Percentiles rank a stretch among this genome's conserved stretches.
phyloP scores from a whole-genome alignment of 2,888 invertebrate species.

The Campaea margaritaria region DNA sequence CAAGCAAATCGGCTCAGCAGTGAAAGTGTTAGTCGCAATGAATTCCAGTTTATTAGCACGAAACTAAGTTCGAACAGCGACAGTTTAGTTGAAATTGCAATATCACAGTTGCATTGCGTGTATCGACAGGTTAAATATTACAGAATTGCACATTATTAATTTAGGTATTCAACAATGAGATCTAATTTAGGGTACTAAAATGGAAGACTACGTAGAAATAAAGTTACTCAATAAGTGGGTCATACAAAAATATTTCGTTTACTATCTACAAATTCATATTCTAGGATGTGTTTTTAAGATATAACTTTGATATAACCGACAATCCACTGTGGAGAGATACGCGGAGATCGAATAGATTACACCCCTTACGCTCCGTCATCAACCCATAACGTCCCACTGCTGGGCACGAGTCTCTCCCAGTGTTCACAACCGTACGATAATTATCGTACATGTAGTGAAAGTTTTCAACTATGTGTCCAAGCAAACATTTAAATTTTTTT shows the following conservation, averaged over 20 bases:
- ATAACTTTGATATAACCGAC: slow-evolving; percentile 4
- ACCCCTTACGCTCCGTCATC: too few relatives aligned
- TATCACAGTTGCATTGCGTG: slow-evolving; percentile 12
- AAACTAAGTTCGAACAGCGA: too few relatives aligned
- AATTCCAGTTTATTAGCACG: too few relatives aligned
- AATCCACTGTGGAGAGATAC: neutral
- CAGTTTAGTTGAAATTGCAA: neutral
- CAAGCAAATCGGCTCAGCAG: too few relatives aligned
- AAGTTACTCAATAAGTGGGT: slow-evolving; percentile 23
- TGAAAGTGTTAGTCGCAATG: too few relatives aligned
- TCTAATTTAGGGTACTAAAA: slow-evolving; percentile 67
- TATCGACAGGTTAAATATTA: neutral
- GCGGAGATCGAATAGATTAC: too few relatives aligned
- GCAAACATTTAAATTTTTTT: too few relatives aligned
- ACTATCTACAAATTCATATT: slow-evolving; percentile 39
- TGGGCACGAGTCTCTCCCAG: too few relatives aligned
- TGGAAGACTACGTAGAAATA: slow-evolving; percentile 68
- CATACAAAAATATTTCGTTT: slow-evolving; percentile 44
- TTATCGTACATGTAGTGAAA: too few relatives aligned
- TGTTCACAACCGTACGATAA: too few relatives aligned
- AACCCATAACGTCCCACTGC: too few relatives aligned
- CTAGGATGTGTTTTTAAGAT: slow-evolving; percentile 31
- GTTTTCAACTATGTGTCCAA: too few relatives aligned
- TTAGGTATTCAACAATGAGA: slow-evolving; percentile 59
- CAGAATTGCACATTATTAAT: slow-evolving; percentile 33